Conservation (phyloP, 2,113 vertebrate genomes). For the chimpanzee (Pan troglodytes) region DNA sequence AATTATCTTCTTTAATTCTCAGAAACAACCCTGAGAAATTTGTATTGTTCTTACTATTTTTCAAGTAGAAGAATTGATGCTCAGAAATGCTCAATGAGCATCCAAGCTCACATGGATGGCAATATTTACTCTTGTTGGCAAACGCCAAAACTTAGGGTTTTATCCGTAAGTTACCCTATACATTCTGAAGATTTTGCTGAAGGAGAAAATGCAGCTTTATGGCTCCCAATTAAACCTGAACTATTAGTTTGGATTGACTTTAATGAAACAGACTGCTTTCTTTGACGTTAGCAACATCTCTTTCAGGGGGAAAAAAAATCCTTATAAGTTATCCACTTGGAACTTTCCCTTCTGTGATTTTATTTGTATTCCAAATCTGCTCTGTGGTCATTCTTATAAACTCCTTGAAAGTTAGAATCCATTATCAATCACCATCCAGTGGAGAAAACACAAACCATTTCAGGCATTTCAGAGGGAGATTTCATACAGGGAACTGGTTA, state of each 20-base stretch:
- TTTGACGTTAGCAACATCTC: neutral
- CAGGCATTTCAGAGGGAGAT: neutral
- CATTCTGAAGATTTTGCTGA: neutral
- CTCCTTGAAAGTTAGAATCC: slow-evolving; percentile 3
- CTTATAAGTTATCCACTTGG: slow-evolving; percentile 20
- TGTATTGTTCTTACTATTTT: neutral
- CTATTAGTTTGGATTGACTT: neutral
- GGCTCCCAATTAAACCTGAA: neutral
- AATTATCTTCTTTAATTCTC: neutral
- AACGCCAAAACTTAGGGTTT: neutral
- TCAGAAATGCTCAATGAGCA: neutral
- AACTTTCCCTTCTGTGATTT: neutral
- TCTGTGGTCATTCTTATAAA: slow-evolving; percentile 35
- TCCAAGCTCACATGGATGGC: neutral
- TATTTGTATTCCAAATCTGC: slow-evolving; percentile 30
- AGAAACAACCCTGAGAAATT: neutral
- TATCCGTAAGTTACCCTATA: neutral
- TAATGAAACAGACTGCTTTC: neutral
- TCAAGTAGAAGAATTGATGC: neutral
- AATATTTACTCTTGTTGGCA: neutral
- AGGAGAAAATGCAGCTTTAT: neutral
- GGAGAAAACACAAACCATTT: neutral
- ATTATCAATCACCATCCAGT: neutral
- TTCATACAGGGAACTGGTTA: neutral
- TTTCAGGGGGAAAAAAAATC: neutral